Evolutionary conservation across 2,113 vertebrate species (phyloP), one percentile per base, ranked within the genome.

Genomic region (Dolichallabes microphthalmus): DNA sequence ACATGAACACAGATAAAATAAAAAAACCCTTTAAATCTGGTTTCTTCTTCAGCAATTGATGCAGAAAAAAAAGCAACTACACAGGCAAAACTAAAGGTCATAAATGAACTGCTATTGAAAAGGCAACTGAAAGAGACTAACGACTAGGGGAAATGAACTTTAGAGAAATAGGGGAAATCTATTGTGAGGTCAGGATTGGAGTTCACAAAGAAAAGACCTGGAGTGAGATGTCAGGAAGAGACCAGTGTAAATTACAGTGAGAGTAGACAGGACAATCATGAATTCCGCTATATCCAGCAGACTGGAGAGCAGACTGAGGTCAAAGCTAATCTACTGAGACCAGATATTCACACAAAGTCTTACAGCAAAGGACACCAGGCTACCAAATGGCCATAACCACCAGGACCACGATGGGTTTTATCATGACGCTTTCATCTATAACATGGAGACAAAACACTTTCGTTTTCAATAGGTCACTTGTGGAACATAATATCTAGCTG

Each of bases 1-100:
- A 30, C 27, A 27, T 30, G 0, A 76, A 17, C 20, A 75, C 83
- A 32, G 63, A 74, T 10, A 84, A 81, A 84, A 85, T 52, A 74
- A 7, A 84, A 82, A 84, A 85, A 61, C 68, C 68, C 60, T 87
- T 87, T n/a, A 82, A 61, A 82, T 85, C 63, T 82, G 20, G 60
- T 82, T 88, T 85, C 63, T 57, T 52, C 64, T 85, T 64, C 55
- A 79, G 69, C 45, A 64, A 53, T 64, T 69, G 73, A 64, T 82
- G n/a, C n/a, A n/a, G n/a, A 39, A 64, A 75, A 80, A 75, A 79
- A 78, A 45, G 25, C 66, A 71, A 84, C 83, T 82, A 64, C 55
- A 39, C 19, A 35, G 63, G 45, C 55, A 78, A 50, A 81, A 82
- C 45, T 14, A 52, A 83, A 80, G 75, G 64, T 64, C 22, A 25